Base-by-base conservation (phyloP, 2,888 invertebrate species). In the Tenthredo scrophulariae region DNA sequence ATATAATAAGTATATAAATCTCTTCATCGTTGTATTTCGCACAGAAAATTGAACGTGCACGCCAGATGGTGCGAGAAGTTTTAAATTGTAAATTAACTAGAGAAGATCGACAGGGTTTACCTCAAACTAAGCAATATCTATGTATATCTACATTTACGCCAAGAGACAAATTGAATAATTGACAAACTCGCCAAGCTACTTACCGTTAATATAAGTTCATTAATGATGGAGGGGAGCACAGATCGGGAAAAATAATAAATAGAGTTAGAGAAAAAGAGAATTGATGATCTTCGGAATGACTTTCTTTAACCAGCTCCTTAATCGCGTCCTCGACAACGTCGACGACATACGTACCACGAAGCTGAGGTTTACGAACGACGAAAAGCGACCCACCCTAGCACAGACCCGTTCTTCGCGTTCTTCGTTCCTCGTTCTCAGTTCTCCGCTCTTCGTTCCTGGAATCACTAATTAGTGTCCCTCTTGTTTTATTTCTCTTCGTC, bases 391-490 rank as follows among this genome's bases (percentile, higher is more conserved):
- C 37, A 74, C 74, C 74, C 74, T 46, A 26, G 37, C 62, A 40
- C 58, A 40, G 50, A 77, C 77, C 54, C 77, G 67, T 67, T 67
- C 67, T 43, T 72, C 22, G 65, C 40, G 79, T 67, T 75, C 79
- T 50, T 54, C 85, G 91, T 91, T 92, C 91, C 92, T 89, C 90
- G 91, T 92, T 92, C 93, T 84, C 84, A 54, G 84, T 65, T 75
- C 79, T 67, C 54, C 85, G 91, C 91, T 92, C 91, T 92, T 89
- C 90, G 91, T 93, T 92, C 93, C 91, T 91, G 92, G 93, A 92
- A 93, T 92, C 92, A 92, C 92, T 93, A 93, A 93, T 93, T 93
- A 93, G 92, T 92, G 92, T 92, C 92, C 91, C 90, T 90, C 91
- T 90, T 92, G 91, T 91, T 92, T 92, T 91, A 91, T 92, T 92